Evolutionary conservation across 2,113 vertebrate genomes (phyloP), one percentile per base, ranked within the genome.

Genomic region (Limnothrissa miodon): DNA sequence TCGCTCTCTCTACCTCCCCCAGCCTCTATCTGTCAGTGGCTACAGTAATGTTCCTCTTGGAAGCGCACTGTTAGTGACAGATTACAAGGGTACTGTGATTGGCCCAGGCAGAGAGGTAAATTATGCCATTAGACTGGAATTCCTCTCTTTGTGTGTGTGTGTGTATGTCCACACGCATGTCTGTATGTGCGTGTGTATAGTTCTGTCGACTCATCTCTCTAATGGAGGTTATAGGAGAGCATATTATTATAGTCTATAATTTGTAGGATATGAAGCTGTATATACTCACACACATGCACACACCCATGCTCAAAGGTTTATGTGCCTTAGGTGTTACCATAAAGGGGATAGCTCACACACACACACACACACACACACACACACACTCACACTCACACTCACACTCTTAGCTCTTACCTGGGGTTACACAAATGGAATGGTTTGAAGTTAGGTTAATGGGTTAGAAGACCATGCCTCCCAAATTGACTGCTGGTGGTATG

Each of bases 201-300:
- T 87, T 89, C 83, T 89, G 46, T 66, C 78, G 84, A 91, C 89
- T 90, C 85, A 88, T 90, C 87, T 90, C 85, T 83, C 62, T 86
- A 89, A 89, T 85, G 85, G 56, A 17, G 66, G 66, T 5, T 36
- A n/a, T n/a, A 78, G 45, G 81, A 84, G 86, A 70, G 81, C 85
- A 89, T 91, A 91, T 91, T 89, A 89, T 90, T 90, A 89, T 83
- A 78, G 80, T 82, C 89, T 90, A 82, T 93, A 86, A 94, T 92
- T 91, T 93, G 83, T 85, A 85, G 85, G 78, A 86, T 51, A 86
- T 51, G 59, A 80, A 81, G 82, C 80, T 15, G 66, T 33, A 70
- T 11, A 36, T 29, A 33, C 29, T 13, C 62, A 36, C 23, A 25
- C 59, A 66, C n/a, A 66, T 9, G 25, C 25, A 29, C 59, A 62